phyloP scores from a whole-genome alignment of 2,113 vertebrate species.

The Condylura cristata region DNA sequence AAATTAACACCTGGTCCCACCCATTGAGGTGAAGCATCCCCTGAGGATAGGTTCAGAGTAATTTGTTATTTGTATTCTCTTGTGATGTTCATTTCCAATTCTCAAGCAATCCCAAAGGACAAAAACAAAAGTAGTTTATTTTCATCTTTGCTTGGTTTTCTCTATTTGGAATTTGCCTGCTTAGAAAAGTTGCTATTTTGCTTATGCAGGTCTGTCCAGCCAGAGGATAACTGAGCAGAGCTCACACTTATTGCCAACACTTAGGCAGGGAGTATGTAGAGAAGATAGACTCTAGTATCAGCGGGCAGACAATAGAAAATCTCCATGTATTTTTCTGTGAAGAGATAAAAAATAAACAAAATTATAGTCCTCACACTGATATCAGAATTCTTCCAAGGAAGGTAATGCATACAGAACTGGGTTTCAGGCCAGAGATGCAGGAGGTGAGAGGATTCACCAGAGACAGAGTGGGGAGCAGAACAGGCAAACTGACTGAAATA shows the following conservation, averaged over 20 bases:
- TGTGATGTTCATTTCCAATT: not conserved
- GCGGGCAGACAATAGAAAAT: not conserved
- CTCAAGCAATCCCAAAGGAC: not conserved
- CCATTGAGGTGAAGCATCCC: not conserved
- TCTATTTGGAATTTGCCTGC: not conserved
- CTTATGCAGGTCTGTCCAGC: too few species aligned
- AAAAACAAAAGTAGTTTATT: not conserved
- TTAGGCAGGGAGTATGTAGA: too few species aligned
- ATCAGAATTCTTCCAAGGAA: not conserved
- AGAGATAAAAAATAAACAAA: not conserved
- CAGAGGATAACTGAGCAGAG: fast-evolving
- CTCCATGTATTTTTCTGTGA: not conserved
- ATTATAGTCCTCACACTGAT: not conserved
- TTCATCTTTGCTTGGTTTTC: not conserved
- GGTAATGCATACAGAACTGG: too few species aligned
- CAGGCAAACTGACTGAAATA: too few species aligned
- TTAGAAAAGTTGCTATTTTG: not conserved
- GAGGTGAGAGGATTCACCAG: too few species aligned
- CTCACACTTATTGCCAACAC: too few species aligned
- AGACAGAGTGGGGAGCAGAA: too few species aligned
- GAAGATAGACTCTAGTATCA: too few species aligned
- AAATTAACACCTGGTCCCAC: constrained; percentile 7
- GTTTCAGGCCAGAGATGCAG: too few species aligned
- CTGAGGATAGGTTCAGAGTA: not conserved
- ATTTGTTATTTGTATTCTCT: not conserved